Evolutionary conservation across 2,797 vertebrate genomes (phyloP), one percentile per base, ranked within the genome.

Genomic region (Micromesistius poutassou): DNA sequence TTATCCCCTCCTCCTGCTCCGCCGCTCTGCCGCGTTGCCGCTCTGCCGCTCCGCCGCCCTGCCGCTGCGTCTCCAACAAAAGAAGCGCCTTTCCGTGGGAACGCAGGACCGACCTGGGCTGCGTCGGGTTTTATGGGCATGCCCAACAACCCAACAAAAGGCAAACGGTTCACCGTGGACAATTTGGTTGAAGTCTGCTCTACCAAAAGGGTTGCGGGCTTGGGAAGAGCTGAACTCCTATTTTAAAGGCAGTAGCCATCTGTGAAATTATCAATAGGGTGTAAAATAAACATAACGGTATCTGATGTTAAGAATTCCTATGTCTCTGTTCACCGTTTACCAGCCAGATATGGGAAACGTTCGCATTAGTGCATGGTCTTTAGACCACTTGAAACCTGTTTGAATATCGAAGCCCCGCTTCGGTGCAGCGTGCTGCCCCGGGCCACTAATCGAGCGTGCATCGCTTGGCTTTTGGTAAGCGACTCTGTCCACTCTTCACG

Each of bases 101-200:
- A 88, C 62, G 72, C 66, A 33, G 46, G 19, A 22, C 46, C 30
- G 36, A 30, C 38, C n/a, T n/a, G 30, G 14, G 62, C 30, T 19
- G 46, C 36, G 13, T 46, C 30, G 28, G 66, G n/a, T 81, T n/a
- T 81, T n/a, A 46, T 5, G 3, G 36, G n/a, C 33, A 30, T 55
- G 30, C n/a, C 7, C 14, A 85, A 90, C 80, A 92, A 91, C n/a
- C 7, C 14, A 85, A 90, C 80, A 92, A 91, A 90, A 89, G 85
- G 50, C 70, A 74, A 83, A 82, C 46, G 46, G 5, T 66, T 50
- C 62, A 55, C 30, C 13, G n/a, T 2, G 9, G 30, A 40, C 31
- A 50, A 3, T 19, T 72, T 31, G 30, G 71, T 71, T n/a, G 70
- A 71, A 19, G 46, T 55, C 46, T 55, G 46, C 19, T 55, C 46